Base-by-base conservation (phyloP, 2,888 invertebrate genomes). In the Brachypalpus laphriformis region DNA sequence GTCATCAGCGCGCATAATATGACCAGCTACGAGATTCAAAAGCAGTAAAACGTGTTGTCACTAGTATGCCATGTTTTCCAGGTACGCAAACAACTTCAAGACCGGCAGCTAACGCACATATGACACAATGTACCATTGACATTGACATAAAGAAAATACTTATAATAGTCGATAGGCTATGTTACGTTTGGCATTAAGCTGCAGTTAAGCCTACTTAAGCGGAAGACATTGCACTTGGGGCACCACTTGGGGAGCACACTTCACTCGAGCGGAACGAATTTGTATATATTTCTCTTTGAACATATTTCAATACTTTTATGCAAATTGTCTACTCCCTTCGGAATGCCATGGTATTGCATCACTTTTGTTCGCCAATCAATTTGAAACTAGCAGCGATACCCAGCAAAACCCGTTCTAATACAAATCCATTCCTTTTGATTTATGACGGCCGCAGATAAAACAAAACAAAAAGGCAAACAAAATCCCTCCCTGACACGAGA, bases 71-170 rank as follows among this genome's bases (percentile, higher is more conserved):
- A 61, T 68, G 68, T 56, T 59, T 63, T 14, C n/a, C 18, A 65
- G 49, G 68, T 82, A 59, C 51, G 28, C 20, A 51, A 63, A 14
- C 20, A 34, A 7, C 59, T 59, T 11, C 47, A 22, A 42, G 61
- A 25, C 74, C 31, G 20, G 20, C 37, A 37, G 37, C 71, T 20
- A 22, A 49, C 6, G 7, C 22, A 16, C 8, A 42, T 82, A 63
- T 80, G 63, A 54, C 74, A 80, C 65, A 80, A 51, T 51, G 74
- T 80, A 34, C 57, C 80, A 83, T 80, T 85, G 80, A 71, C 83
- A 83, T 85, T 80, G 83, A 85, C 74, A 70, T 70, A 70, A 70
- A 63, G 56, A 75, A 49, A 18, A 57, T 40, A 45, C 70, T 85
- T 75, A 85, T 80, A 75, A 80, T 59, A 68, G 56, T 9, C 6